A percentile compares a stretch with the other conserved stretches of the same genome.
phyloP scores from a whole-genome alignment of 2,888 invertebrate species.

The Brachylomia viminalis region DNA sequence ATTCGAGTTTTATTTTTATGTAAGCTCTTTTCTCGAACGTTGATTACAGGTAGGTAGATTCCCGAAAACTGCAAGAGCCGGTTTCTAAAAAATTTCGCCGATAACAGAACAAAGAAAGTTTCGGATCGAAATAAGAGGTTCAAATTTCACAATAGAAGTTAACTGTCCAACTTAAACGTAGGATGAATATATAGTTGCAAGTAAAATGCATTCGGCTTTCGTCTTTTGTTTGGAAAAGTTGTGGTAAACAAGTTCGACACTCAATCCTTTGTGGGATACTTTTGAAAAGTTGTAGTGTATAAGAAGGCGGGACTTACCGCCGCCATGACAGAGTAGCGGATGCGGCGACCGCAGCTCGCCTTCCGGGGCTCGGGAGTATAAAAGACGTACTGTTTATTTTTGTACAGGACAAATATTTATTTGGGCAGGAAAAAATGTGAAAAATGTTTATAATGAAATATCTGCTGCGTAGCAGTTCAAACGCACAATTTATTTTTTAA shows the following conservation, averaged over 20 bases:
- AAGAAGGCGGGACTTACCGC: conserved; percentile 75
- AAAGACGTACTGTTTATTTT: conserved; percentile 79
- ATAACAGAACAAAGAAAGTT: conserved; percentile 39
- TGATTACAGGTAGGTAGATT: conserved; percentile 16
- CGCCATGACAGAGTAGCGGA: conserved; percentile 74
- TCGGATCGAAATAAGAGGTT: conserved; percentile 48
- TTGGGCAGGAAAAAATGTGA: conserved; percentile 39
- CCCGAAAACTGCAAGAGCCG: background rate
- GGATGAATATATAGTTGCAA: conserved; percentile 65
- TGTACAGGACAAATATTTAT: conserved; percentile 59
- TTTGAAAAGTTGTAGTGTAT: conserved; percentile 80
- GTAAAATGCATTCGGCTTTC: conserved; percentile 80
- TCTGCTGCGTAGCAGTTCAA: conserved; percentile 12
- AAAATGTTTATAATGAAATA: conserved; percentile 50
- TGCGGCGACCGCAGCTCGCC: conserved; percentile 63
- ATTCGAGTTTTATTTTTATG: conserved; percentile 23
- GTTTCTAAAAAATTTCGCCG: conserved; percentile 21
- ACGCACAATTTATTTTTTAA: conserved; percentile 5
- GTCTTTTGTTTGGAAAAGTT: conserved; percentile 84
- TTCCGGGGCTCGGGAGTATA: conserved; percentile 67
- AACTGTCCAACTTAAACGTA: conserved; percentile 56
- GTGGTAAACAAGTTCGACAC: conserved; percentile 87
- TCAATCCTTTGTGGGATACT: conserved; percentile 87
- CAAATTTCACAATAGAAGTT: conserved; percentile 53
- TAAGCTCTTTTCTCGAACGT: conserved; percentile 1